A percentile compares a stretch with the other conserved stretches of the same genome.
phyloP scores from a whole-genome alignment of 2,888 invertebrate species.

The Diogma glabrata region DNA sequence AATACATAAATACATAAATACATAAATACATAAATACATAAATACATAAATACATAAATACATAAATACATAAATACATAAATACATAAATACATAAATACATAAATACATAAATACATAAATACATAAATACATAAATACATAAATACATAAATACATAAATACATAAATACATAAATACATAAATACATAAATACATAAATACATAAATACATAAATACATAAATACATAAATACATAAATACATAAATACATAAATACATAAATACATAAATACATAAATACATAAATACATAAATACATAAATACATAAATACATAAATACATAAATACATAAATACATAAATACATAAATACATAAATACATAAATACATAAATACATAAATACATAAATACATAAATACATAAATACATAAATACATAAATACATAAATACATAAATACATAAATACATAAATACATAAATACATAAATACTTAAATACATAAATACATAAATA shows the following conservation, averaged over 20 bases:
- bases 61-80: neutral
- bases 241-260: neutral
- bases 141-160: neutral
- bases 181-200: neutral
- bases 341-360: neutral
- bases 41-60: neutral
- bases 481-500: neutral
- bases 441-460: neutral
- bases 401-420: neutral
- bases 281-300: neutral
- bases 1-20: neutral
- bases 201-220: neutral
- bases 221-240: neutral
- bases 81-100: neutral
- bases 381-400: neutral
- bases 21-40: neutral
- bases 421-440: neutral
- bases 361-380: neutral
- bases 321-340: neutral
- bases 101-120: neutral
- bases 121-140: neutral
- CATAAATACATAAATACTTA: neutral
- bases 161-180: neutral
- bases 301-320: neutral
- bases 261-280: neutral